Percentiles rank a stretch among this genome's conserved stretches.
These are phyloP conservation scores for Lycaena phlaeas DNA, from an alignment of 2,888 invertebrate species.

Conservation along the genomic window DNA sequence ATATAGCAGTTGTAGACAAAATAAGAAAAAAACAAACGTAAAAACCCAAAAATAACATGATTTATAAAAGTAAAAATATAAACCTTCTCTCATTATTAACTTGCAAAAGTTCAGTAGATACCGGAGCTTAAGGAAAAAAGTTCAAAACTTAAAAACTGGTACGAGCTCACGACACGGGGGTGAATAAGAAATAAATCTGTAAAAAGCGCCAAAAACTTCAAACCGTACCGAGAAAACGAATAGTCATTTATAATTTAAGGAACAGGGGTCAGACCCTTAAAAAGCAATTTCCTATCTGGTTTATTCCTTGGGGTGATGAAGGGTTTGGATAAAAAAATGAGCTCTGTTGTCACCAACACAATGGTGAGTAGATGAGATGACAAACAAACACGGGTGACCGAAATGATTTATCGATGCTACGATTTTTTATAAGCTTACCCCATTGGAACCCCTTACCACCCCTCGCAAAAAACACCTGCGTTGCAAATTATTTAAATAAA, in stretches of 20 bases:
- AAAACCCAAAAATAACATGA: no score
- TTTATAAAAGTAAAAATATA: no score
- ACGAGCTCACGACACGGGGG: constrained; percentile 12
- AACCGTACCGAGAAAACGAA: constrained; percentile 19
- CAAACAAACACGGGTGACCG: constrained; percentile 12
- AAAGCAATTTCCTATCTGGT: constrained; percentile 26
- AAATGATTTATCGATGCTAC: neutral
- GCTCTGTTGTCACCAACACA: constrained; percentile 41
- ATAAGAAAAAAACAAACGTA: no score
- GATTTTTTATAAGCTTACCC: constrained; percentile 1
- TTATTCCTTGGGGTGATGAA: constrained; percentile 26
- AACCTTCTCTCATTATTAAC: constrained; percentile 6
- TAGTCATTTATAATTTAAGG: constrained; percentile 25
- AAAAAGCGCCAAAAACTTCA: constrained; percentile 18
- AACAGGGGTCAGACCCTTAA: constrained; percentile 22
- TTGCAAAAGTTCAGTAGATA: constrained; percentile 10
- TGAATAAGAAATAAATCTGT: constrained; percentile 15
- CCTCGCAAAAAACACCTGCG: no score
- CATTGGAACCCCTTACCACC: neutral
- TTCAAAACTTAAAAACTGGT: constrained; percentile 14
- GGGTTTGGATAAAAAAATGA: constrained; percentile 33
- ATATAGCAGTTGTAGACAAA: no score
- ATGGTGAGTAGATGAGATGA: constrained; percentile 23
- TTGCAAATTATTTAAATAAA: no score
- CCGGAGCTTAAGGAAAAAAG: constrained; percentile 13